phyloP scores from a whole-genome alignment of 2,113 vertebrate species.

The Cyphotilapia sp. region DNA sequence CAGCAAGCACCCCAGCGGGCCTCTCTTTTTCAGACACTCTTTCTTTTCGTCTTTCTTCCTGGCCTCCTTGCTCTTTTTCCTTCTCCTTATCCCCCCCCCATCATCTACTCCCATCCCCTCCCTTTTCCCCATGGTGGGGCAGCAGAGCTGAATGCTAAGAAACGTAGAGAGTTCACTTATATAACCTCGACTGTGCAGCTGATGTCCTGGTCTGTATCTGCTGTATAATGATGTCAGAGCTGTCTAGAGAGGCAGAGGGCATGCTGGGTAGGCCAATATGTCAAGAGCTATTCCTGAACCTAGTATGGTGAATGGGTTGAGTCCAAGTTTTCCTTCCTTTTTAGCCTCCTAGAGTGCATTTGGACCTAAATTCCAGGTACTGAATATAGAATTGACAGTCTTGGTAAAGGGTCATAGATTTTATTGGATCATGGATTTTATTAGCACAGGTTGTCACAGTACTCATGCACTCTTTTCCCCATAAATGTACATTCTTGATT shows the following conservation, averaged over 20 bases:
- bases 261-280: constrained; percentile 59
- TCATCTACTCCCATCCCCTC: background rate
- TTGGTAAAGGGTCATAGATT: background rate
- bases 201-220: constrained; percentile 54
- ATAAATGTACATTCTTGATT: background rate
- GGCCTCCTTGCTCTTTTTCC: background rate
- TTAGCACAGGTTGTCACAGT: background rate
- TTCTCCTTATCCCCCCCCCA: background rate
- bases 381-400: background rate
- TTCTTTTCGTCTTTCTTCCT: constrained; percentile 37
- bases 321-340: background rate
- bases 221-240: constrained; percentile 61
- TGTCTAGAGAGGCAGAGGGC: constrained; percentile 48
- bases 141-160: constrained; percentile 24
- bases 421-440: background rate
- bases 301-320: background rate
- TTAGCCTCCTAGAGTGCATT: background rate
- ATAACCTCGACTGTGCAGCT: constrained; percentile 58
- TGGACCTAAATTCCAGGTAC: background rate
- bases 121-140: constrained; percentile 13
- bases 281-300: constrained; percentile 26
- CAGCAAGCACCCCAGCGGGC: constrained; percentile 42
- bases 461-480: background rate
- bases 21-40: constrained; percentile 46
- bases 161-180: constrained; percentile 57